Evolutionary conservation across 2,113 vertebrate genomes (phyloP), one percentile per base, ranked within the genome.

Genomic region (Gopherus evgoodei): DNA sequence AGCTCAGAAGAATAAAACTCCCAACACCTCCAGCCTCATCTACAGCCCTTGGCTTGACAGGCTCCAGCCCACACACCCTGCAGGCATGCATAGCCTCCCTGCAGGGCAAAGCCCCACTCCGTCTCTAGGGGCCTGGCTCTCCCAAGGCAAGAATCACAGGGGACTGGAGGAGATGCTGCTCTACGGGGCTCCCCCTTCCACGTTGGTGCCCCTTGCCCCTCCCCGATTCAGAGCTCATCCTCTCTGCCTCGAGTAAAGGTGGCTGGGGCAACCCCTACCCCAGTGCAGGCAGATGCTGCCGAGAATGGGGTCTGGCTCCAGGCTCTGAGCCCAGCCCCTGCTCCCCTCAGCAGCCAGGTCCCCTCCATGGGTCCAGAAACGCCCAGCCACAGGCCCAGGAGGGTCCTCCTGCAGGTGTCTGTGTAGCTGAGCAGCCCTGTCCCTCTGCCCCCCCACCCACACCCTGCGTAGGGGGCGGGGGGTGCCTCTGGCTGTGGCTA

Each of bases 81-180:
- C 35, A n/a, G 35, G 65, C 35, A n/a, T 10, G 35, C 17, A 8
- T 5, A n/a, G 35, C 35, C 11, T 44, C 42, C 42, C 11, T 42
- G 21, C n/a, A 35, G 59, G 31, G 27, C 59, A 31, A 8, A 42
- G 69, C 69, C 69, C n/a, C n/a, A 44, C 72, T 76, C 72, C 42
- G 4, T 38, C 19, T 38, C 72, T 27, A 76, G 12, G 42, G 38
- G 42, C 5, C 72, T 24, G 72, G 42, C 38, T 76, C 24, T 13
- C 12, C 38, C 42, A 24, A 27, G 11, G 72, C 72, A 27, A 27
- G 10, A 42, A 22, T 76, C 72, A 27, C 11, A 22, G 42, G 24
- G 42, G 72, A 16, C 0, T 0, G 79, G 14, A 35, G 5, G 42
- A 14, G 59, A 16, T 1, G 25, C 53, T 24, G 0, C 0, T 0